Evolutionary conservation across 2,888 invertebrate species (phyloP).

Genomic region (Eristalis tenax): DNA sequence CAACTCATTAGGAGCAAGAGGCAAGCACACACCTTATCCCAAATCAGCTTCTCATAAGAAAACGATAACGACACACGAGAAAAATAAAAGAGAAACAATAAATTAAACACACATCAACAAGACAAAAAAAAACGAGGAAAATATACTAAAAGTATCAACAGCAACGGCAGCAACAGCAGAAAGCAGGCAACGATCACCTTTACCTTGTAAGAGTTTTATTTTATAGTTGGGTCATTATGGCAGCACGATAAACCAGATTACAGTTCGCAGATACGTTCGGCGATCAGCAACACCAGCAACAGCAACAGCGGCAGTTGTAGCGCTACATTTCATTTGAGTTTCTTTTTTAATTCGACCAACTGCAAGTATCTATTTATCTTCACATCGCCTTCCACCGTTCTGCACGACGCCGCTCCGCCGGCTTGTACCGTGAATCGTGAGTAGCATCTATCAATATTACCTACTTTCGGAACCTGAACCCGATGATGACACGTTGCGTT

Average conservation of each 20-base stretch:
- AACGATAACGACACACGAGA: not conserved
- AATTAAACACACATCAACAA: not conserved
- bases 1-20: slow-evolving; percentile 10
- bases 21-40: not conserved
- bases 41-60: slow-evolving; percentile 7
- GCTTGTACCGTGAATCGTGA: slow-evolving; percentile 39
- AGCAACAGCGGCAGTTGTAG: not conserved
- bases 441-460: slow-evolving; percentile 41
- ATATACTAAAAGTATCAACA: slow-evolving; percentile 18
- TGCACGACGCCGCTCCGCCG: slow-evolving; percentile 16
- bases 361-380: slow-evolving; percentile 6
- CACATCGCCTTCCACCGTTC: not conserved
- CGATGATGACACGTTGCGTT: slow-evolving; percentile 45
- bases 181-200: slow-evolving; percentile 61
- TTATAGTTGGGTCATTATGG: slow-evolving; percentile 64
- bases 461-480: slow-evolving; percentile 66
- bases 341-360: slow-evolving; percentile 31
- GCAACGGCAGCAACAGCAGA: not conserved
- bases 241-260: slow-evolving; percentile 69
- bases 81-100: not conserved
- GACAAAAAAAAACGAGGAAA: not conserved
- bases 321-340: slow-evolving; percentile 47
- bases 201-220: slow-evolving; percentile 69
- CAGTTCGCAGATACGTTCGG: slow-evolving; percentile 57
- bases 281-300: not conserved